Base-by-base conservation (phyloP, 2,888 invertebrate genomes). In the Fragum sueziense region DNA sequence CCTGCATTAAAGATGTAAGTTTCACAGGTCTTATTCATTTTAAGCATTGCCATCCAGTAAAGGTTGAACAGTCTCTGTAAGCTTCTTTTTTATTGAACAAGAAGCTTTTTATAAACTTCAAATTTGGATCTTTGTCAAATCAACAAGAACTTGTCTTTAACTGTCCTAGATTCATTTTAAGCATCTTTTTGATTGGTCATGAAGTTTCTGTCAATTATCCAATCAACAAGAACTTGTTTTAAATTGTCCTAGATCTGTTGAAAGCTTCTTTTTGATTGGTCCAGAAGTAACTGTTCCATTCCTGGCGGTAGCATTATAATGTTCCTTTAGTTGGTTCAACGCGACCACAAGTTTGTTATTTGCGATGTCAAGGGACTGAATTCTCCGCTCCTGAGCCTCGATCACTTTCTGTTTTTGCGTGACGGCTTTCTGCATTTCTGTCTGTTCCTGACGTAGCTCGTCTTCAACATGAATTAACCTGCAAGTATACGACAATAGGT, bases 331-430 rank as follows among this genome's bases (percentile, higher is more conserved):
- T 88, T 97, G 96, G 84, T 96, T 96, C 78, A 97, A 94, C 29
- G 97, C 97, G 79, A 94, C 94, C 85, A 97, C 94, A 82, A 97
- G 95, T 85, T 97, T 95, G 89, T 96, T 96, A 94, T 97, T 97
- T 89, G 97, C 97, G 74, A 96, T 96, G 94, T 97, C 97, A 76
- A 97, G 94, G 41, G 96, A 96, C 59, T 97, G 96, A 91, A 97
- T 97, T 93, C 97, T 96, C 90, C 96, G 96, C 76, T 94, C 94
- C 96, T 97, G 97, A 82, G 96, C 96, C 92, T 97, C 97, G 90
- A 97, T 97, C 88, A 97, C 96, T 85, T 96, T 95, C 94, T 97
- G 97, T 94, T 97, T 97, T 94, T 97, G 96, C 76, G 96, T 96
- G 83, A 97, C 94, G 72, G 96, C 96, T 85, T 96, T 95, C 80